Evolutionary conservation across 2,797 vertebrate species (phyloP).

Genomic region (Cephalopachus bancanus): DNA sequence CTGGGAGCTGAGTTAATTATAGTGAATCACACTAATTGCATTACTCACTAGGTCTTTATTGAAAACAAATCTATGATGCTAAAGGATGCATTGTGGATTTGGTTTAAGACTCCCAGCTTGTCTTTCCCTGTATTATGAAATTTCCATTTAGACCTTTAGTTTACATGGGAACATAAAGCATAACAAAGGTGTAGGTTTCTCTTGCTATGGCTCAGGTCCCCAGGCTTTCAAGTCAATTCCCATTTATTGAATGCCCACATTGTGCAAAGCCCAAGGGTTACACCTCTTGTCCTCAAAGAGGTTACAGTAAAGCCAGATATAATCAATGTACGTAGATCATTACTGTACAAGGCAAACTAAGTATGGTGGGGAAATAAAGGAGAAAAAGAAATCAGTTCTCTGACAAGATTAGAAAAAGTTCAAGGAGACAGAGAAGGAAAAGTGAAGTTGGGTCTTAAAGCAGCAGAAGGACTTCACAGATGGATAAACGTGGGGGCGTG

Average conservation of each 20-base stretch:
- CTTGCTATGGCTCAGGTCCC: neutral
- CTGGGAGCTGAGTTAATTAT: conserved; percentile 65
- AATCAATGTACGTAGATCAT: neutral
- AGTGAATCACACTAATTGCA: conserved; percentile 71
- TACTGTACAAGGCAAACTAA: neutral
- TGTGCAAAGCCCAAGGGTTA: neutral
- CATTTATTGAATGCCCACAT: neutral
- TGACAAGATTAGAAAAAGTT: neutral
- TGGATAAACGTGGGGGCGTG: neutral
- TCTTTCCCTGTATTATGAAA: neutral
- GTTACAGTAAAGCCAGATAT: neutral
- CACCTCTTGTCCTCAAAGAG: neutral
- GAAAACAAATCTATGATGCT: conserved; percentile 65
- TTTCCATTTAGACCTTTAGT: neutral
- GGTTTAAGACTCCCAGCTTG: neutral
- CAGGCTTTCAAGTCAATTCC: neutral
- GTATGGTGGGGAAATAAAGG: neutral
- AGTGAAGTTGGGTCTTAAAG: neutral
- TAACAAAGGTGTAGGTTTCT: neutral
- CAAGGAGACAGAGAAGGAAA: neutral
- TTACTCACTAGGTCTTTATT: conserved; percentile 64
- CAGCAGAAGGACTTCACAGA: neutral
- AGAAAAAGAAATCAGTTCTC: neutral
- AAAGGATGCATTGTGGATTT: conserved; percentile 34
- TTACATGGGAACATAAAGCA: neutral